Evolutionary conservation across 1,140 invertebrate species (phyloP), one percentile per base, ranked within the genome.

Genomic region (Hycleus phaleratus): DNA sequence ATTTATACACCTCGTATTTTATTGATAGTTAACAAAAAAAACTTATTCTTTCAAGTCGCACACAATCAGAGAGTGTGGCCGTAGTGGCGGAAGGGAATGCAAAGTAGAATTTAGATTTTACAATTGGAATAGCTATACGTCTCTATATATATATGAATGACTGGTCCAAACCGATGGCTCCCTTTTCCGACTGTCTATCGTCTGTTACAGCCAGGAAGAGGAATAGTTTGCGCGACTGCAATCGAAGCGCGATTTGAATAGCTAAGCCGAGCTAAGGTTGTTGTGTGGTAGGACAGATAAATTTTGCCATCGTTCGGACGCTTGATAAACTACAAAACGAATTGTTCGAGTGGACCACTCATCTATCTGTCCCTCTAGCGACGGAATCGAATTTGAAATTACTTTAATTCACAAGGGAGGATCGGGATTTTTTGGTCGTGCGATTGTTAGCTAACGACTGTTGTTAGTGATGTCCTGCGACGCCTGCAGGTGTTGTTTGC

Each of bases 241-340:
- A 71, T 71, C 68, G 70, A 71, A 71, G 70, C 70, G 70, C 68
- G 70, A 71, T 71, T 71, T 71, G 70, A 71, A 71, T 71, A 71
- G 68, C 70, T 70, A 71, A 71, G 70, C 68, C 67, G 60, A 60
- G 62, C 66, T 69, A 71, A 68, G 69, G 67, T 70, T 68, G 68
- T 70, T 68, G 63, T 65, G 67, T 58, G 61, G 66, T 59, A 38
- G 66, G 49, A 58, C 68, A 71, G 65, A 66, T 66, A 63, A 69
- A 64, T 70, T 68, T 50, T 70, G 59, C 26, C 52, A 53, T 52
- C 46, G 9, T 55, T 61, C 61, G 63, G 51, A 58, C 64, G 65
- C 56, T 59, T 60, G 59, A 68, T 65, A 66, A 61, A 64, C 63
- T 53, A 48, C 58, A 46, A 49, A 69, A 68, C 67, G 68, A 64